Percentiles rank a stretch among this genome's conserved stretches.
These are phyloP conservation scores for Epistrophe eligans DNA, from an alignment of 2,888 invertebrate genomes.

Conservation along the genomic window DNA sequence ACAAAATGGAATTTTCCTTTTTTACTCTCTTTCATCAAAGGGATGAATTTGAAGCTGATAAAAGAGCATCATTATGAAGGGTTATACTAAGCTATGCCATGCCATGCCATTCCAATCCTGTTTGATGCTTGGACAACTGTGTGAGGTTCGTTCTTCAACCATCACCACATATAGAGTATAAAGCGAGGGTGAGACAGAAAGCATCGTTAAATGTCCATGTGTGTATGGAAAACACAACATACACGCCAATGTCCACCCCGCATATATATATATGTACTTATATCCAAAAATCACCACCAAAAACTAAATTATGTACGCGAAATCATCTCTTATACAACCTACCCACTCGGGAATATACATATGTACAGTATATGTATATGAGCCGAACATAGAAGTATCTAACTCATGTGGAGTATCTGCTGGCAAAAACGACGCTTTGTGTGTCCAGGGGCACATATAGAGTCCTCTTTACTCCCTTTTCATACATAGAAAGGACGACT, in stretches of 20 bases:
- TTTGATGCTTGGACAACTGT: constrained; percentile 49
- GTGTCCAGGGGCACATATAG: constrained; percentile 70
- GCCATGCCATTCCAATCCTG: constrained; percentile 42
- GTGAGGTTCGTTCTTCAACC: constrained; percentile 24
- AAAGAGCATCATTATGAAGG: constrained; percentile 62
- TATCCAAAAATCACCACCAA: constrained; percentile 63
- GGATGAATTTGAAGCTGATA: constrained; percentile 52
- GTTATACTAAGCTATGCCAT: neutral
- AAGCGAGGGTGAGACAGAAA: constrained; percentile 3
- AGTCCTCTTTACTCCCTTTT: constrained; percentile 61
- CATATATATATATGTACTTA: constrained; percentile 31
- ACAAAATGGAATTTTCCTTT: constrained; percentile 34
- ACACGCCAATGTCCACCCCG: constrained; percentile 69
- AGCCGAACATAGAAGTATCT: constrained; percentile 58
- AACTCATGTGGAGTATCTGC: constrained; percentile 66
- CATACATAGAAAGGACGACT: constrained; percentile 71
- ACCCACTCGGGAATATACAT: neutral
- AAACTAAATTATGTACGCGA: constrained; percentile 67
- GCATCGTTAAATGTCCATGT: constrained; percentile 55
- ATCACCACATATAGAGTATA: neutral
- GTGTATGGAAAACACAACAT: constrained; percentile 42
- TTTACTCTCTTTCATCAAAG: neutral
- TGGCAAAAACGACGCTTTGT: constrained; percentile 59
- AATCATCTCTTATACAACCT: constrained; percentile 39
- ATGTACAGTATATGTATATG: constrained; percentile 27